Conservation (phyloP, 2,797 vertebrate genomes). For the Premnoplex brunnescens region DNA sequence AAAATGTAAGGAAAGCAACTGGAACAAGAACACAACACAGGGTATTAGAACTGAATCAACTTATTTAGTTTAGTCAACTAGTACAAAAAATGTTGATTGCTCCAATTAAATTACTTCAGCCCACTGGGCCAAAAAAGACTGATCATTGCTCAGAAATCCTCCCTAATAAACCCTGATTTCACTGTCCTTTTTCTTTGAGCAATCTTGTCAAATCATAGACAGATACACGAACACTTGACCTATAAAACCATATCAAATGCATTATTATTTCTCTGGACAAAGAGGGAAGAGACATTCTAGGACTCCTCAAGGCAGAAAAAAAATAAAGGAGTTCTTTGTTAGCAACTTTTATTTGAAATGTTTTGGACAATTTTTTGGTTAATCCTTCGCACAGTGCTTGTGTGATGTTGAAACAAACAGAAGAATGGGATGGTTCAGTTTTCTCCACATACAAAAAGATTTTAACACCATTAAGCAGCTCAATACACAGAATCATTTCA, state of each 20-base stretch:
- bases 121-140: background rate
- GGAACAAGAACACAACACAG: background rate
- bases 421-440: background rate
- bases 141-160: background rate
- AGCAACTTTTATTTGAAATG: background rate
- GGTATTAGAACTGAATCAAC: background rate
- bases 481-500: conserved; percentile 54
- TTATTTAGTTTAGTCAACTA: background rate
- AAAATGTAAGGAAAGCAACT: background rate
- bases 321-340: background rate
- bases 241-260: background rate
- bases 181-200: background rate
- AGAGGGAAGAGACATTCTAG: background rate
- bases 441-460: conserved; percentile 45
- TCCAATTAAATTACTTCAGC: conserved; percentile 23
- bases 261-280: background rate
- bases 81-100: background rate
- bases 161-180: background rate
- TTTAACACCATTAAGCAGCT: conserved; percentile 45
- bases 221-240: background rate
- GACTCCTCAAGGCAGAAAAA: background rate
- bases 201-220: background rate
- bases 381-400: background rate
- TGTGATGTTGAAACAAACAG: conserved; percentile 30
- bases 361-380: background rate